Evolutionary conservation across 2,797 vertebrate genomes (phyloP).

Genomic region (Pangasius macronema): DNA sequence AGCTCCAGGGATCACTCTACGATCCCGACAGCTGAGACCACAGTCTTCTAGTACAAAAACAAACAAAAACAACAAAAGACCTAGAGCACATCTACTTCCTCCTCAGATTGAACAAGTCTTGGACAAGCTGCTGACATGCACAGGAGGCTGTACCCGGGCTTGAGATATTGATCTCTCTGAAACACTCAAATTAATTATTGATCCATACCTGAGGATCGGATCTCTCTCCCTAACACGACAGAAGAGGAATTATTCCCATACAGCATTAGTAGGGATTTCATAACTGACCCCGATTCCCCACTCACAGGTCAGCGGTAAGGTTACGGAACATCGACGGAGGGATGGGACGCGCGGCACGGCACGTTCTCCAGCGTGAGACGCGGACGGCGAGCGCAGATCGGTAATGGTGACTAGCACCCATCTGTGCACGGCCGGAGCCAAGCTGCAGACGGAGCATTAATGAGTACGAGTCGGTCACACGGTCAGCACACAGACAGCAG

Average conservation of each 20-base stretch:
- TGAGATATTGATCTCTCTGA: slow-evolving; percentile 71
- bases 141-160: slow-evolving; percentile 56
- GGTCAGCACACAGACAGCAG: slow-evolving; percentile 4
- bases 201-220: slow-evolving; percentile 66
- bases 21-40: background rate
- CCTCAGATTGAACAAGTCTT: slow-evolving; percentile 62
- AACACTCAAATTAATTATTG: slow-evolving; percentile 78
- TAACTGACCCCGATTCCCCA: slow-evolving; percentile 37
- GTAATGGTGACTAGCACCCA: slow-evolving; percentile 53
- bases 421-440: slow-evolving; percentile 47
- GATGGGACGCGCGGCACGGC: background rate
- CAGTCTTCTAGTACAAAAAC: background rate
- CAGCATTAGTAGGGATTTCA: slow-evolving; percentile 51
- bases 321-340: background rate
- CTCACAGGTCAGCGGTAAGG: background rate
- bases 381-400: slow-evolving; percentile 19
- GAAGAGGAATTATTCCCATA: slow-evolving; percentile 17
- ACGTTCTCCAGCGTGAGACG: background rate
- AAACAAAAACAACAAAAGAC: background rate
- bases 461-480: slow-evolving; percentile 37
- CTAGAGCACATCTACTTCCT: background rate
- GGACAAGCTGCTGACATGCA: slow-evolving; percentile 70
- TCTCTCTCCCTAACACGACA: slow-evolving; percentile 49
- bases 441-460: slow-evolving; percentile 53
- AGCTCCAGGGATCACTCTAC: background rate